These are phyloP conservation scores for Probaryconus sp. DNA, from an alignment of 1,140 invertebrate genomes.

Conservation along the genomic window DNA sequence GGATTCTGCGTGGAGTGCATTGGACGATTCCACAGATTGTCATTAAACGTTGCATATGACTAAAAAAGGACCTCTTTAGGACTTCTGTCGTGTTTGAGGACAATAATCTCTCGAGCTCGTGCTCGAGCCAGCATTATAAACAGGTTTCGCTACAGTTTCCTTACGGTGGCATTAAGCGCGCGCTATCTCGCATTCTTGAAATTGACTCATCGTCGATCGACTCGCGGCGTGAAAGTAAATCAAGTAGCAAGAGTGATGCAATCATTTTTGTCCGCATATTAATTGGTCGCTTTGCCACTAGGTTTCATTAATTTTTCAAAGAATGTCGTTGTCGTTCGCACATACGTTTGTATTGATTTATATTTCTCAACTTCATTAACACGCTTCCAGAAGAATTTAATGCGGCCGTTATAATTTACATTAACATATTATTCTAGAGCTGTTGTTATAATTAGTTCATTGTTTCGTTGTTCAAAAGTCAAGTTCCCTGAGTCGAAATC, in stretches of 20 bases:
- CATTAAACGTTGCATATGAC: slow-evolving; percentile 33
- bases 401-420: neutral
- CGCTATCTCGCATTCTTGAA: slow-evolving; percentile 51
- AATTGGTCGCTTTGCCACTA: slow-evolving; percentile 31
- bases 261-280: slow-evolving; percentile 55
- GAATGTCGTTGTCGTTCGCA: slow-evolving; percentile 34
- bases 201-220: slow-evolving; percentile 57
- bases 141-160: slow-evolving; percentile 54
- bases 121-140: slow-evolving; percentile 28
- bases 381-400: too few relatives aligned
- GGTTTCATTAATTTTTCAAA: slow-evolving; percentile 36
- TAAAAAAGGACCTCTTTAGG: slow-evolving; percentile 51
- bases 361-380: neutral
- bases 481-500: too few relatives aligned
- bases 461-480: too few relatives aligned
- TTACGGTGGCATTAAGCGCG: slow-evolving; percentile 33
- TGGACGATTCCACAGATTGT: too few relatives aligned
- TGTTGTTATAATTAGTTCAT: too few relatives aligned
- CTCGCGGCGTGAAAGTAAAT: slow-evolving; percentile 53
- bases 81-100: slow-evolving; percentile 47
- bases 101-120: slow-evolving; percentile 48
- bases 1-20: too few relatives aligned
- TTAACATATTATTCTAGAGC: neutral
- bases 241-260: slow-evolving; percentile 45
- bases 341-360: slow-evolving; percentile 11